Conservation (phyloP, 1,140 invertebrate species). For the Nautilus pompilius region DNA sequence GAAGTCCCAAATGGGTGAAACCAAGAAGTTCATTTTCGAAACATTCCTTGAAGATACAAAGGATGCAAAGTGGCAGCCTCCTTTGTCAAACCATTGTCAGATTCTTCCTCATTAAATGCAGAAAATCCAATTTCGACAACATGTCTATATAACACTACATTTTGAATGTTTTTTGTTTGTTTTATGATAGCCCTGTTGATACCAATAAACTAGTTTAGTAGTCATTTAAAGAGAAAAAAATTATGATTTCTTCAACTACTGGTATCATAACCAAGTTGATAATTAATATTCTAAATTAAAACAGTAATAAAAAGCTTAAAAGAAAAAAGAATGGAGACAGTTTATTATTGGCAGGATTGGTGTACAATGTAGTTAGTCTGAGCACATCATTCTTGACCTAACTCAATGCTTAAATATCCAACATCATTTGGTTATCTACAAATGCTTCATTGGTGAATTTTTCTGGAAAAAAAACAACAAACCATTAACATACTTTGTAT, state of each 20-base stretch:
- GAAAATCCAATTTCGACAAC: background rate
- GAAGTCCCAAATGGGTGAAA: constrained; percentile 37
- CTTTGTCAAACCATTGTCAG: constrained; percentile 41
- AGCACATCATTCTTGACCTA: background rate
- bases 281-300: background rate
- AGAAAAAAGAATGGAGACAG: too few relatives aligned
- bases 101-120: constrained; percentile 28
- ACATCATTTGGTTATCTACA: constrained; percentile 29
- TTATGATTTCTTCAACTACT: background rate
- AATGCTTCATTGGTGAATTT: constrained; percentile 42
- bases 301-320: too few relatives aligned
- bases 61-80: constrained; percentile 44
- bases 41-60: constrained; percentile 29
- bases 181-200: too few relatives aligned
- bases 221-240: background rate
- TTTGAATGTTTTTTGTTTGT: too few relatives aligned
- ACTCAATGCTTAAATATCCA: constrained; percentile 22
- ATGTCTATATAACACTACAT: background rate
- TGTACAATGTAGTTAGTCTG: background rate
- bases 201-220: background rate
- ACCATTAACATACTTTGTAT: background rate
- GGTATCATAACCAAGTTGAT: background rate
- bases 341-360: too few relatives aligned
- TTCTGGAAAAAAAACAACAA: constrained; percentile 24
- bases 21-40: constrained; percentile 35